Evolutionary conservation across 2,888 invertebrate genomes (phyloP).

Genomic region (Sepioteuthis lessoniana): DNA sequence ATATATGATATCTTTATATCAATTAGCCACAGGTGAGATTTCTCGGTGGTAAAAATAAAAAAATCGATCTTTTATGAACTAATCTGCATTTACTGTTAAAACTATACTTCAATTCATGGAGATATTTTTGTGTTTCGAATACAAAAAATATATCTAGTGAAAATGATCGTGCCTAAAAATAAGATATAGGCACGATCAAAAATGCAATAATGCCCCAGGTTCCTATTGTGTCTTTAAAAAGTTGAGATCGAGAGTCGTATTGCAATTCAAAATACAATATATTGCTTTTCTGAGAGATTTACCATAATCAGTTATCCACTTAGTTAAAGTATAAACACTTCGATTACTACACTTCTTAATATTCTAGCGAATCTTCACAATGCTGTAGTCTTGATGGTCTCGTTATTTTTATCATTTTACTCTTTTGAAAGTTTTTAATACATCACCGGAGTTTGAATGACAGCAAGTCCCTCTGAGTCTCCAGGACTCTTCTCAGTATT

Average conservation of each 20-base stretch:
- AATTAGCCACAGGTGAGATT: neutral
- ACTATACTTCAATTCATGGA: neutral
- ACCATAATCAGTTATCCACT: too few relatives aligned
- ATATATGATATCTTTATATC: neutral
- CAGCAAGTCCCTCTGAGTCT: too few relatives aligned
- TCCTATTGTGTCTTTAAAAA: neutral
- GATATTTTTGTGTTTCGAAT: neutral
- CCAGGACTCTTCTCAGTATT: too few relatives aligned
- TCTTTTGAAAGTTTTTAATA: too few relatives aligned
- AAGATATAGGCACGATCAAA: neutral
- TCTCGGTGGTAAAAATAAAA: neutral
- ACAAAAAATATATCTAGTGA: neutral
- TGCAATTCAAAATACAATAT: neutral
- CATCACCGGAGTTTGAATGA: too few relatives aligned
- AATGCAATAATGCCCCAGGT: neutral
- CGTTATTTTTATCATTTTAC: too few relatives aligned
- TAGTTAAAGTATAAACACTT: too few relatives aligned
- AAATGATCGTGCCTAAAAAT: neutral
- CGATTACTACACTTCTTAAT: too few relatives aligned
- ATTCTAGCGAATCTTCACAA: too few relatives aligned
- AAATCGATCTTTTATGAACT: neutral
- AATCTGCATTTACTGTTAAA: neutral
- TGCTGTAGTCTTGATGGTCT: too few relatives aligned
- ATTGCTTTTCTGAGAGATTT: too few relatives aligned
- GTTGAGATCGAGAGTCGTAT: neutral